Evolutionary conservation across 64 coral and sea anemone species (phyloP), one percentile per base, ranked within the genome.

Genomic region (Stichodactyla helianthus): DNA sequence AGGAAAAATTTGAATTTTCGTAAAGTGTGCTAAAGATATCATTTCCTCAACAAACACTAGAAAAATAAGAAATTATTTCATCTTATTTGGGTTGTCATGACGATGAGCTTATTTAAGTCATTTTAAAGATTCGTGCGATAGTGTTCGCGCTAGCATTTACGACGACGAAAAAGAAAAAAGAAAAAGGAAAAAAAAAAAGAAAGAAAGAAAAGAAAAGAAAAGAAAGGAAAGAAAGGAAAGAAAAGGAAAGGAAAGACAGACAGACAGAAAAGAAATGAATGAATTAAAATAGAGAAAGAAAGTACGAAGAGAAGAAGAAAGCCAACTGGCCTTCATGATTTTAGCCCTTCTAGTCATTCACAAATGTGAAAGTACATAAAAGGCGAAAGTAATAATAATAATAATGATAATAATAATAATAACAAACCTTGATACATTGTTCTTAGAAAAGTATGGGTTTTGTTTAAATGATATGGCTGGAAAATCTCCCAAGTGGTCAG

Each of bases 1-100:
- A 67, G 63, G 20, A 14, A 57, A 57, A 22, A 67, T 67, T 67
- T 74, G 4, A 5, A n/a, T 11, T 74, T 31, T 28, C 0, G 8
- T 14, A 74, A 74, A 10, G 6, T 3, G 4, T 31, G n/a, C 27
- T 74, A 74, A 74, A 31, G 10, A 74, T 27, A 74, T 28, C 7
- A 27, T 74, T 74, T 74, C 11, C 8, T 25, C 0, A 27, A 28
- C 23, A 74, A 74, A 74, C 68, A 74, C 0, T 71, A 12, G n/a
- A 74, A 67, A 10, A 28, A 31, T 74, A 28, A 67, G 68, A 74
- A 74, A 31, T 74, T n/a, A 74, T 74, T 74, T 31, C 68, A 74
- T 74, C 68, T 74, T 74, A 74, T 74, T 28, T 74, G 68, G 22
- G 68, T 74, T 74, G 68, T 35, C 68, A 74, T 74, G 25, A 12